Conservation (phyloP, 2,797 vertebrate genomes). For the Acipenser oxyrinchus region DNA sequence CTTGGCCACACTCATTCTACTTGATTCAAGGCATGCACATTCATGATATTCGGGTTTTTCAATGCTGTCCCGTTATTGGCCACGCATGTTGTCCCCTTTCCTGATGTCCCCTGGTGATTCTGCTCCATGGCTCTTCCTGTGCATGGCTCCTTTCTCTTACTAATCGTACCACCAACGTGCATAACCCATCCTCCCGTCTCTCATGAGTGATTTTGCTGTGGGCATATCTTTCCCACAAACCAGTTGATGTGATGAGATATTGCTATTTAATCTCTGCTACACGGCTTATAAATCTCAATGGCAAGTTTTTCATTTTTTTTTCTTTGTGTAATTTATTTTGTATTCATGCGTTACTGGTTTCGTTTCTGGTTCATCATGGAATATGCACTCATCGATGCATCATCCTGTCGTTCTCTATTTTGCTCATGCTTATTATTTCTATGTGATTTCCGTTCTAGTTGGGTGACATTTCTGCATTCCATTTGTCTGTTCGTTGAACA, state of each 20-base stretch:
- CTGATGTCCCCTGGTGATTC: background rate
- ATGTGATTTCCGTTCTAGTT: too few relatives aligned
- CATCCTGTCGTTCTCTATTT: too few relatives aligned
- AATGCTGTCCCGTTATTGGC: background rate
- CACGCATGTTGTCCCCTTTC: background rate
- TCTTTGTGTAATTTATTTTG: too few relatives aligned
- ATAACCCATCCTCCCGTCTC: background rate
- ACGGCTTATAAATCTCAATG: slow-evolving; percentile 9
- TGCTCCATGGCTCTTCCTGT: slow-evolving; percentile 1
- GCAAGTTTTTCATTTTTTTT: too few relatives aligned
- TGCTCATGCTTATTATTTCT: too few relatives aligned
- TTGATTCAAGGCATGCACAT: background rate
- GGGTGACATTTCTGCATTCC: too few relatives aligned
- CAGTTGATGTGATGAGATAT: slow-evolving; percentile 1
- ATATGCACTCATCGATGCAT: too few relatives aligned
- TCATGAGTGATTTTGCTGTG: slow-evolving; percentile 8
- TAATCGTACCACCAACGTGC: slow-evolving; percentile 3
- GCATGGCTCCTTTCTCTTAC: background rate
- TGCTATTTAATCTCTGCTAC: slow-evolving; percentile 2
- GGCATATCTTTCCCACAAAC: background rate
- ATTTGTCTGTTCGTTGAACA: too few relatives aligned
- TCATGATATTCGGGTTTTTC: background rate
- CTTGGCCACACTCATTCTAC: background rate
- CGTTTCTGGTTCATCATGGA: too few relatives aligned
- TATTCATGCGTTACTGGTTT: too few relatives aligned